Conservation (phyloP, 2,888 invertebrate genomes). For the Rosalia funebris region DNA sequence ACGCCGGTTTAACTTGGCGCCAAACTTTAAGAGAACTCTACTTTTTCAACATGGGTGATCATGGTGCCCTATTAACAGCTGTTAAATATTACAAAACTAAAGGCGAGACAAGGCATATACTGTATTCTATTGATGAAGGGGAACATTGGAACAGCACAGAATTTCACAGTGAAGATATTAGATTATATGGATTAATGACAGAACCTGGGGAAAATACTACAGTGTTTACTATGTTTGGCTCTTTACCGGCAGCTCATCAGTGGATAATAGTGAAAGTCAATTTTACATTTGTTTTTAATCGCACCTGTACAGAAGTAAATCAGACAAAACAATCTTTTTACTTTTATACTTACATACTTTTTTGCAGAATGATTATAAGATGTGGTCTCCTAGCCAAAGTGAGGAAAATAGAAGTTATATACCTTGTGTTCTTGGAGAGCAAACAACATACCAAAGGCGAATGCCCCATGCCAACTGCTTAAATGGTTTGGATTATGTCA, state of each 20-base stretch:
- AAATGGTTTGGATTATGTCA: constrained; percentile 80
- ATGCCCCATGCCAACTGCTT: constrained; percentile 81
- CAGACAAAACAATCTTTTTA: constrained; percentile 1
- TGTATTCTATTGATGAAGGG: constrained; percentile 89
- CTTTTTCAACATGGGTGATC: constrained; percentile 90
- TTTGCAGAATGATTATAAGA: constrained; percentile 81
- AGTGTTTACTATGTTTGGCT: constrained; percentile 91
- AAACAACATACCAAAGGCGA: constrained; percentile 80
- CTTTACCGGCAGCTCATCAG: constrained; percentile 78
- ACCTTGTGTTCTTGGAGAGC: constrained; percentile 82
- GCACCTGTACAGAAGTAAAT: constrained; percentile 54
- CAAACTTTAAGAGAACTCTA: constrained; percentile 79
- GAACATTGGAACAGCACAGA: constrained; percentile 79
- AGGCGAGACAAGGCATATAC: constrained; percentile 80
- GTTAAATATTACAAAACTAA: constrained; percentile 82
- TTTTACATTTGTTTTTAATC: constrained; percentile 66
- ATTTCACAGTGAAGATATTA: constrained; percentile 77
- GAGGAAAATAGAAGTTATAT: constrained; percentile 67
- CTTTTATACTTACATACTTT: constrained; percentile 2
- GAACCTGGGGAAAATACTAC: constrained; percentile 95
- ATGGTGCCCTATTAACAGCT: constrained; percentile 88
- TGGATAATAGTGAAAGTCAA: constrained; percentile 88
- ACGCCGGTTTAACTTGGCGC: constrained; percentile 86
- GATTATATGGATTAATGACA: constrained; percentile 91
- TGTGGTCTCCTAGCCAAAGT: constrained; percentile 82